phyloP scores from a whole-genome alignment of 2,888 invertebrate genomes.

The Kryphioiulus occultus region DNA sequence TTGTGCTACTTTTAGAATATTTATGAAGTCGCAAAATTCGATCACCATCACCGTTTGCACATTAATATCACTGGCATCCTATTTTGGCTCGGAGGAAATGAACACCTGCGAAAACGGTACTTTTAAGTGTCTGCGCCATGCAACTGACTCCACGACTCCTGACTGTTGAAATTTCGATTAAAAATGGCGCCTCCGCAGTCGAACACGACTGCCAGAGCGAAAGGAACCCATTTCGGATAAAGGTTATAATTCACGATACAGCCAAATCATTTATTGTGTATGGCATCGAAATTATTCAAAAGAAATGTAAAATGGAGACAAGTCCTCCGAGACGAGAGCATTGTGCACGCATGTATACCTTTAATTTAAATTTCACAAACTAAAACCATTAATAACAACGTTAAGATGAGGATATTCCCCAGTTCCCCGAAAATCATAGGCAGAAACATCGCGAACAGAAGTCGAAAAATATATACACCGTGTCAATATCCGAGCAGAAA shows the following conservation, averaged over 20 bases:
- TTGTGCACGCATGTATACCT: constrained; percentile 39
- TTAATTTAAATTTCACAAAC: constrained; percentile 46
- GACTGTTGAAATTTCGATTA: background rate
- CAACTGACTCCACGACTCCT: background rate
- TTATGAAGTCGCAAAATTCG: too few relatives aligned
- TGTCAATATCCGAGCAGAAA: constrained; percentile 46
- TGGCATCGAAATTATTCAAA: constrained; percentile 36
- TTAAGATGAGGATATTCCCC: constrained; percentile 44
- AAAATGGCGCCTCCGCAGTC: background rate
- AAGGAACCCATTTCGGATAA: background rate
- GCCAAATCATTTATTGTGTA: constrained; percentile 38
- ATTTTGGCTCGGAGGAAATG: too few relatives aligned
- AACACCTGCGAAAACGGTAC: too few relatives aligned
- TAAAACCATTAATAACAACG: constrained; percentile 47
- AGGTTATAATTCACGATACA: constrained; percentile 36
- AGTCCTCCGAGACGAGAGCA: background rate
- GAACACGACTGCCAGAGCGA: background rate
- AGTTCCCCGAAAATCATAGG: constrained; percentile 41
- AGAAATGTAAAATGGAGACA: constrained; percentile 39
- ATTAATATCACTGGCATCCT: too few relatives aligned
- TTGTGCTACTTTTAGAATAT: too few relatives aligned
- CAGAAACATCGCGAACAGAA: constrained; percentile 28
- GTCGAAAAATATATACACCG: constrained; percentile 46
- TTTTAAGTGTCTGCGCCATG: too few relatives aligned
- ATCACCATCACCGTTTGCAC: too few relatives aligned